These are phyloP conservation scores for Porites australiensis DNA, from an alignment of 64 coral and sea anemone genomes.

Conservation along the genomic window DNA sequence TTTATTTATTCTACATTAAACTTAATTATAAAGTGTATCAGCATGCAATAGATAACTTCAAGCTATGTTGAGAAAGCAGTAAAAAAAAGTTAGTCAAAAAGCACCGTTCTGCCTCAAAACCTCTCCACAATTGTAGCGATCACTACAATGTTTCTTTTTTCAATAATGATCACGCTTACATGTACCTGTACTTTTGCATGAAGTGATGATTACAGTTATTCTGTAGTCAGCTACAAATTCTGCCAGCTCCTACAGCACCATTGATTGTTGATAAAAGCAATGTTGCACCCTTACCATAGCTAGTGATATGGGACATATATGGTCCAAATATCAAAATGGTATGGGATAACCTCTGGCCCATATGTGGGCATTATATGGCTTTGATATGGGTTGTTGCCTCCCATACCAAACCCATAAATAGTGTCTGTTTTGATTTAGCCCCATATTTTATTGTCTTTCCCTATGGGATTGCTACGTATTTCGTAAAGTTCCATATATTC, in stretches of 20 bases:
- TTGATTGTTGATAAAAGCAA: constrained; percentile 38
- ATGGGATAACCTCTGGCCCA: neutral
- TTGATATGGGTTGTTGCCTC: constrained; percentile 46
- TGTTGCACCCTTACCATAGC: constrained; percentile 24
- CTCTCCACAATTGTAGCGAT: no score
- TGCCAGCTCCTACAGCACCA: constrained; percentile 24
- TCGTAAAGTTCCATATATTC: constrained; percentile 18
- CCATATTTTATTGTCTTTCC: neutral
- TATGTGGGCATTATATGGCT: constrained; percentile 38
- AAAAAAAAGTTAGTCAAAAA: no score
- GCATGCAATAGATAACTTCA: no score
- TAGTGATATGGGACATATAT: constrained; percentile 15
- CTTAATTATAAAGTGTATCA: no score
- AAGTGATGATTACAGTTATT: no score
- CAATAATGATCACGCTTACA: no score
- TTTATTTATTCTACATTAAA: no score
- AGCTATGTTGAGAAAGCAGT: no score
- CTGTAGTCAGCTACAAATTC: no score
- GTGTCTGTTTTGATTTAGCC: neutral
- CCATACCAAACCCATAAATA: constrained; percentile 64
- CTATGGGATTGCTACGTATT: constrained; percentile 25
- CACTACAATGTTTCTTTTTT: no score
- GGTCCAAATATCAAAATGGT: constrained; percentile 15
- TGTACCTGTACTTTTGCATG: no score
- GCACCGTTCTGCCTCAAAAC: no score